Evolutionary conservation across 53 echinoderm and acorn worm genomes (phyloP).

Genomic region (Temnopleurus reevesii): DNA sequence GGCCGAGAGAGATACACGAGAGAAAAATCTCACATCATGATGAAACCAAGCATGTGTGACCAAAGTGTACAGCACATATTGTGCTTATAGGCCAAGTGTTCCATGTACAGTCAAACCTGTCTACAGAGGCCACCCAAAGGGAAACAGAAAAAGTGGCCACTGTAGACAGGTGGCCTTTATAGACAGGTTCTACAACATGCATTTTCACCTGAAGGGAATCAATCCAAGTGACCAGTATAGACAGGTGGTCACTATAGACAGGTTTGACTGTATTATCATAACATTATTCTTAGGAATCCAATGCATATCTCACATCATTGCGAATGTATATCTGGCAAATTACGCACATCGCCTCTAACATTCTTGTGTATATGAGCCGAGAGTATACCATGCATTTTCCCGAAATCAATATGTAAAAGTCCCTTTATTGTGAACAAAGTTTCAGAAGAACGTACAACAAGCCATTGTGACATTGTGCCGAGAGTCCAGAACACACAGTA

Average conservation of each 20-base stretch:
- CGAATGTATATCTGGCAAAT: constrained; percentile 86
- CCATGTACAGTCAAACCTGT: no score
- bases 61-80: neutral
- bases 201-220: neutral
- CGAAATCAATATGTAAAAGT: neutral
- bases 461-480: neutral
- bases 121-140: no score
- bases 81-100: no score
- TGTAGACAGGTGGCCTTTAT: no score
- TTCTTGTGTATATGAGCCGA: neutral
- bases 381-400: neutral
- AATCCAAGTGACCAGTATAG: neutral
- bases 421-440: no score
- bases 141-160: no score
- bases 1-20: no score
- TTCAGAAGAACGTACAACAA: no score
- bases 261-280: neutral
- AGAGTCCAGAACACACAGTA: neutral
- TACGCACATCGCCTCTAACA: constrained; percentile 31
- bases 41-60: no score
- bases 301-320: constrained; percentile 86
- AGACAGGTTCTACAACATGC: neutral
- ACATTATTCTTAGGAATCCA: constrained; percentile 9
- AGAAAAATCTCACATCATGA: no score
- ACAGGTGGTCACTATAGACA: neutral